These are phyloP conservation scores for Lepilemur septentrionalis DNA, from an alignment of 2,797 vertebrate genomes.

Conservation along the genomic window DNA sequence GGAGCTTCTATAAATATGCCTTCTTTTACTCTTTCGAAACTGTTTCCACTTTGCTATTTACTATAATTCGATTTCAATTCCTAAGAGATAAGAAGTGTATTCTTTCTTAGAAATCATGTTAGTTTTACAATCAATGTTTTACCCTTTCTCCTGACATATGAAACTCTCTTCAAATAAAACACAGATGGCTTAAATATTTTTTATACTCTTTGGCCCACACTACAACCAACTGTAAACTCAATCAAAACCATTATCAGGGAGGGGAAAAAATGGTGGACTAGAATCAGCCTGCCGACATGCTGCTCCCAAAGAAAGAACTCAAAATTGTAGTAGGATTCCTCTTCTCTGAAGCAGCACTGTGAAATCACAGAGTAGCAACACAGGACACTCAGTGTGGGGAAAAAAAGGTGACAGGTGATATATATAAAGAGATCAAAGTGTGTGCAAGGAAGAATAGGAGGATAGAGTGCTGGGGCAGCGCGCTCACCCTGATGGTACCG, in stretches of 20 bases:
- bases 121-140: constrained; percentile 49
- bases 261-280: not conserved
- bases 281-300: not conserved
- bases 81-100: not conserved
- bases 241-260: not conserved
- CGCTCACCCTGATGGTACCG: not conserved
- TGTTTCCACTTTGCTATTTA: not conserved
- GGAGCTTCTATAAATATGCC: not conserved
- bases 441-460: not conserved
- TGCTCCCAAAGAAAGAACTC: not conserved
- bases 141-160: not conserved
- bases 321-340: not conserved
- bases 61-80: not conserved
- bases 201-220: not conserved
- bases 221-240: not conserved
- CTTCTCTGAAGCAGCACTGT: not conserved
- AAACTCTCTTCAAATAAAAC: constrained; percentile 23
- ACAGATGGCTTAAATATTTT: not conserved
- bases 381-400: not conserved
- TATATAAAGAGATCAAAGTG: not conserved
- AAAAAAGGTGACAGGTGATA: not conserved
- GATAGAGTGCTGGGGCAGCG: not conserved
- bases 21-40: not conserved
- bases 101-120: not conserved
- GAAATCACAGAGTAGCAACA: not conserved